Conservation (phyloP, 1,140 invertebrate genomes). For the Phenacoccus solenopsis region DNA sequence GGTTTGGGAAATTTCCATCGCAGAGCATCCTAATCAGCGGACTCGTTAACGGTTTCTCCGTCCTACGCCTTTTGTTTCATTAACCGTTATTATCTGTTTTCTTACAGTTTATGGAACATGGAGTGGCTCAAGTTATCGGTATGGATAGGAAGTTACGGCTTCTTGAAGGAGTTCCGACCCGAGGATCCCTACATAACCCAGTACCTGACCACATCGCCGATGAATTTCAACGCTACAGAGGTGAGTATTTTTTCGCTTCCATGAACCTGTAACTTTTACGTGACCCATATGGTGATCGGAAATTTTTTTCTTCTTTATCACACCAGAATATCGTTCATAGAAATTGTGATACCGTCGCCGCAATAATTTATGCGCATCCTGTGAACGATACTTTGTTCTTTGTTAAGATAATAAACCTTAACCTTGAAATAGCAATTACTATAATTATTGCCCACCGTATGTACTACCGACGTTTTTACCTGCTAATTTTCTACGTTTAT, state of each 20-base stretch:
- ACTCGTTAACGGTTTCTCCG: too few species aligned
- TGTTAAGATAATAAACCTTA: slow-evolving; percentile 8
- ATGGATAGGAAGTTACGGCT: slow-evolving; percentile 46
- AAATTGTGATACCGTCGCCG: not conserved
- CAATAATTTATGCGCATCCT: slow-evolving; percentile 15
- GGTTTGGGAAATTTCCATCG: too few species aligned
- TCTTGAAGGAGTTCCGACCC: slow-evolving; percentile 69
- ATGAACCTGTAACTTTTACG: too few species aligned
- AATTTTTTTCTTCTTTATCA: not conserved
- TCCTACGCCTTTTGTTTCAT: not conserved
- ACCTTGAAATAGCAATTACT: slow-evolving; percentile 13
- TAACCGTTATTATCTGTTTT: not conserved
- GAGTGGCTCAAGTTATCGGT: slow-evolving; percentile 24
- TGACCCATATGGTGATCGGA: too few species aligned
- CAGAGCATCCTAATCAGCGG: too few species aligned
- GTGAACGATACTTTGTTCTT: slow-evolving; percentile 15
- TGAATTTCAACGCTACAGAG: slow-evolving; percentile 54
- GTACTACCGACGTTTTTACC: too few species aligned
- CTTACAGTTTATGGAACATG: slow-evolving; percentile 6
- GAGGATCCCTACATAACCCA: slow-evolving; percentile 70
- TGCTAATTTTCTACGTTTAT: too few species aligned
- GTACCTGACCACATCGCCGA: slow-evolving; percentile 54
- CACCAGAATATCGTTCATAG: not conserved
- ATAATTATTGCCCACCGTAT: not conserved
- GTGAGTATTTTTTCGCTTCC: too few species aligned